Evolutionary conservation across 2,888 invertebrate species (phyloP).

Genomic region (Agonum fuliginosum): DNA sequence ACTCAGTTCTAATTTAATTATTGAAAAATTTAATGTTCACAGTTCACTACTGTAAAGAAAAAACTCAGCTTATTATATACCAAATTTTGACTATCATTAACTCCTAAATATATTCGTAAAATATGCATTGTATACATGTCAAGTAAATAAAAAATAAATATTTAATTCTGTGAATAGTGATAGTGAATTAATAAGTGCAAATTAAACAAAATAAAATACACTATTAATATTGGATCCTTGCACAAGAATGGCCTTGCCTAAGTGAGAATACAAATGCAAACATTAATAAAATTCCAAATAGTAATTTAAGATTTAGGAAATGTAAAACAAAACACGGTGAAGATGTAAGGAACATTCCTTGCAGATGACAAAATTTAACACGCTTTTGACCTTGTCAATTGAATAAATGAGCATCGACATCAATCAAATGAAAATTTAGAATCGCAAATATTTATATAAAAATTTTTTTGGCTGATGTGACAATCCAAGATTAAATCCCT

Average conservation of each 20-base stretch:
- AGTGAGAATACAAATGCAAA: conserved; percentile 10
- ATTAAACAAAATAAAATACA: conserved; percentile 10
- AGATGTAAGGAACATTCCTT: conserved; percentile 19
- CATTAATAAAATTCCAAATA: conserved; percentile 14
- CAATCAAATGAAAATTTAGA: not conserved
- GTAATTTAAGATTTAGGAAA: conserved; percentile 35
- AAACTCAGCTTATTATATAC: no score
- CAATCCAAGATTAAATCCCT: no score
- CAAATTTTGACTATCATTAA: not conserved
- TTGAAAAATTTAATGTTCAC: no score
- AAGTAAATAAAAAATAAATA: conserved; percentile 22
- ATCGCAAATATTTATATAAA: not conserved
- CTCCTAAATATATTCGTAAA: not conserved
- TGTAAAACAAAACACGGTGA: conserved; percentile 1
- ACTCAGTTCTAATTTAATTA: no score
- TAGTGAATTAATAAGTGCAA: not conserved
- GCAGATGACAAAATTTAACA: conserved; percentile 16
- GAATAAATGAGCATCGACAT: conserved; percentile 15
- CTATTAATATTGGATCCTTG: not conserved
- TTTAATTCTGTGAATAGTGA: no score
- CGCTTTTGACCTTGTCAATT: not conserved
- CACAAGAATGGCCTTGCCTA: not conserved
- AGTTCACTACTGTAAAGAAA: no score
- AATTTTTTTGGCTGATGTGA: no score
- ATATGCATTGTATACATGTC: not conserved